These are phyloP conservation scores for Chelon labrosus DNA, from an alignment of 2,797 vertebrate species.

Conservation along the genomic window DNA sequence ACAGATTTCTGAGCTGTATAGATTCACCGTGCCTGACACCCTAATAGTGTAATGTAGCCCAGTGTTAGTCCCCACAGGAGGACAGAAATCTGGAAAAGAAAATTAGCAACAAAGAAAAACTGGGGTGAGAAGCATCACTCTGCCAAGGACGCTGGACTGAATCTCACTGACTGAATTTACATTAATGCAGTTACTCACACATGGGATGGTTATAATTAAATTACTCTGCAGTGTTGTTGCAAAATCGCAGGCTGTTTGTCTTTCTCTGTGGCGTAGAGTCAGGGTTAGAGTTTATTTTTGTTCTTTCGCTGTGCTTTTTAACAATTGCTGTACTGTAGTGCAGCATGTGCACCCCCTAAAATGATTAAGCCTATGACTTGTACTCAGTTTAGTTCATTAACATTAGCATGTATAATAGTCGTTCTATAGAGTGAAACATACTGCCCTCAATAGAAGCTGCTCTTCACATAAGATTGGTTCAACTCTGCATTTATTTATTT, in stretches of 20 bases:
- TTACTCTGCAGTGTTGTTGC: slow-evolving; percentile 37
- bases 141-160: not conserved
- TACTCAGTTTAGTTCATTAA: not conserved
- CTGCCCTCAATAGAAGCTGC: slow-evolving; percentile 6
- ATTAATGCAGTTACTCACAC: slow-evolving; percentile 45
- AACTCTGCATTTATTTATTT: not conserved
- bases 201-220: slow-evolving; percentile 35
- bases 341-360: not conserved
- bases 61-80: slow-evolving; percentile 10
- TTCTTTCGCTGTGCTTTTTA: slow-evolving; percentile 7
- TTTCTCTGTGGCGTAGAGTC: not conserved
- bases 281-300: not conserved
- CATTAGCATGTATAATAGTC: not conserved
- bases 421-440: not conserved
- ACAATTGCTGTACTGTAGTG: slow-evolving; percentile 4
- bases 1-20: slow-evolving; percentile 36
- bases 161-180: slow-evolving; percentile 32
- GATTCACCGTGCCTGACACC: slow-evolving; percentile 17
- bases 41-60: slow-evolving; percentile 12
- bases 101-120: not conserved
- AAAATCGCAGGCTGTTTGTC: slow-evolving; percentile 11
- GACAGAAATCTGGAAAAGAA: slow-evolving; percentile 1
- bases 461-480: not conserved
- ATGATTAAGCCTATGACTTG: slow-evolving; percentile 9
- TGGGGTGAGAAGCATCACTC: slow-evolving; percentile 2